phyloP scores from a whole-genome alignment of 2,888 invertebrate genomes.

The Pristionchus maxplancki region DNA sequence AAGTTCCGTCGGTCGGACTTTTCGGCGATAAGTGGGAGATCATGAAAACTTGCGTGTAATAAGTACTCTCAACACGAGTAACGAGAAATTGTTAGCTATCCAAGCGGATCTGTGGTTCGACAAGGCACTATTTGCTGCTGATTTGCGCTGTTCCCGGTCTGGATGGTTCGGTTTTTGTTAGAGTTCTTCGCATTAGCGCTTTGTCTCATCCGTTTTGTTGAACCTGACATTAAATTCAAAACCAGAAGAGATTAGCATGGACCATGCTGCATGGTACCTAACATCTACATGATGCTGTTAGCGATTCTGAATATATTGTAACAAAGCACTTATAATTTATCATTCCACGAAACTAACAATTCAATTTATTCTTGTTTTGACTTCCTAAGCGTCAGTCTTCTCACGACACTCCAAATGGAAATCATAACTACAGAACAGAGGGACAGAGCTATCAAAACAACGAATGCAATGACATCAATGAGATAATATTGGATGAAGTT shows the following conservation, averaged over 20 bases:
- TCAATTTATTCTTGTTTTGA: neutral
- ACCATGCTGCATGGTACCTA: too few relatives aligned
- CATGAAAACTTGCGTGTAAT: neutral
- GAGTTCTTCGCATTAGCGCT: neutral
- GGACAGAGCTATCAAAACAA: neutral
- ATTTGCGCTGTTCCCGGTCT: neutral
- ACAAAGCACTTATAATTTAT: too few relatives aligned
- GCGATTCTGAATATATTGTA: too few relatives aligned
- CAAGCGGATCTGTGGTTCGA: neutral
- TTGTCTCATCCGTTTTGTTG: too few relatives aligned
- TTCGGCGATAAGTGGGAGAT: neutral
- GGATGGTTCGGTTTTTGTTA: neutral
- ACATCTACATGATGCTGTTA: too few relatives aligned
- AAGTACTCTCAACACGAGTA: neutral
- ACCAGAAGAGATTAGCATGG: too few relatives aligned
- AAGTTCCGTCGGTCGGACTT: neutral
- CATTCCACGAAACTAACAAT: too few relatives aligned
- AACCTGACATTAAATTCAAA: too few relatives aligned
- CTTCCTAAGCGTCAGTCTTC: neutral
- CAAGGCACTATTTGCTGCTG: neutral
- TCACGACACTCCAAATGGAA: neutral
- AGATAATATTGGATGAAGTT: slow-evolving; percentile 50
- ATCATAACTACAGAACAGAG: neutral
- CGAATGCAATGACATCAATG: slow-evolving; percentile 28
- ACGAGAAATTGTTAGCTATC: neutral